These are phyloP conservation scores for Carassius auratus DNA, from an alignment of 2,113 vertebrate genomes.

Conservation along the genomic window DNA sequence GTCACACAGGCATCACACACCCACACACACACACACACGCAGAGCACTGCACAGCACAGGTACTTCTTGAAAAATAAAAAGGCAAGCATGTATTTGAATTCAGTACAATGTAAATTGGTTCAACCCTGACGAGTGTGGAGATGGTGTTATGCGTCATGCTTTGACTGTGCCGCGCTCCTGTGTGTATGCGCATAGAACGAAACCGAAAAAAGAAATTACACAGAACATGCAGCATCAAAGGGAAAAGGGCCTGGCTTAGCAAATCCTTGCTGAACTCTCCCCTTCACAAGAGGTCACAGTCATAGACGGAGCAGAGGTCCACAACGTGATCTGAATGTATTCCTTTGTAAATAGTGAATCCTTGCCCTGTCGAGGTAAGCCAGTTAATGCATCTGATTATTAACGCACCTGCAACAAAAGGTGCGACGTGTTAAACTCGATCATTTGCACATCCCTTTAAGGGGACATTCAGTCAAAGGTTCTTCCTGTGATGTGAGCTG, in stretches of 20 bases:
- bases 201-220: conserved; percentile 22
- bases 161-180: conserved; percentile 14
- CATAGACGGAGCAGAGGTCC: conserved; percentile 26
- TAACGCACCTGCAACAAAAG: conserved; percentile 2
- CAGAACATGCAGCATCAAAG: conserved; percentile 54
- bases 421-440: conserved; percentile 26
- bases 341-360: conserved; percentile 24
- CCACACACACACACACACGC: neutral
- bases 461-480: conserved; percentile 19
- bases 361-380: conserved; percentile 17
- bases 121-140: neutral
- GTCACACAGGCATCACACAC: conserved; percentile 15
- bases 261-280: conserved; percentile 30
- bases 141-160: conserved; percentile 40
- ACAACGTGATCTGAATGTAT: conserved; percentile 25
- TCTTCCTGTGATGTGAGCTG: neutral
- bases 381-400: conserved; percentile 43
- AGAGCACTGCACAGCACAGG: conserved; percentile 24
- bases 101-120: conserved; percentile 51
- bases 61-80: conserved; percentile 39
- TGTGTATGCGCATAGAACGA: neutral
- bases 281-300: conserved; percentile 37
- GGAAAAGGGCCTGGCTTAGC: conserved; percentile 29
- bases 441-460: conserved; percentile 20
- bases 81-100: conserved; percentile 44